A percentile compares a stretch with the other conserved stretches of the same genome.
phyloP scores from a whole-genome alignment of 2,888 invertebrate species.

The Mystacides longicornis region DNA sequence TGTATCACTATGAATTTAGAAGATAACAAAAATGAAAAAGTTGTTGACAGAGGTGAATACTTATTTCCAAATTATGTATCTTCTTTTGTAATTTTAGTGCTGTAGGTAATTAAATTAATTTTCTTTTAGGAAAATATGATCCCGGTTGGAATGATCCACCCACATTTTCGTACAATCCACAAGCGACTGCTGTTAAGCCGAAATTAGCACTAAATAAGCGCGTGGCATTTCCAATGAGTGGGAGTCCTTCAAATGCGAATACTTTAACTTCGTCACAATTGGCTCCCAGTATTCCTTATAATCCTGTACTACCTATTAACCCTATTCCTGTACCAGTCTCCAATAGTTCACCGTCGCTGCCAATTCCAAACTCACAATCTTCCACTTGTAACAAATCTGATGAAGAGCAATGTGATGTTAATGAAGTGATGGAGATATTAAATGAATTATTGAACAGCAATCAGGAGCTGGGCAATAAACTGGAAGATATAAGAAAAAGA shows the following conservation, averaged over 20 bases:
- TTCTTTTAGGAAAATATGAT: constrained; percentile 37
- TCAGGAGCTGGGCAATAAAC: constrained; percentile 39
- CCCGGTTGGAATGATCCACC: constrained; percentile 56
- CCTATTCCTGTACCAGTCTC: background rate
- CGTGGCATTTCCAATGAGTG: constrained; percentile 45
- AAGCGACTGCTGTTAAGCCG: constrained; percentile 36
- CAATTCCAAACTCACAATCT: background rate
- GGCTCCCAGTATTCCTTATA: constrained; percentile 12
- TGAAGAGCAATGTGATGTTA: constrained; percentile 8
- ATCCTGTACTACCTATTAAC: background rate
- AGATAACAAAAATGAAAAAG: too few relatives aligned
- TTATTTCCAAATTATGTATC: too few relatives aligned
- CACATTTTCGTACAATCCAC: constrained; percentile 41
- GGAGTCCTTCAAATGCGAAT: constrained; percentile 29
- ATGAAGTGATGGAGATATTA: constrained; percentile 20
- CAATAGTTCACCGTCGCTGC: background rate
- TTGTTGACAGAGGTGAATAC: too few relatives aligned
- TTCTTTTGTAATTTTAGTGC: too few relatives aligned
- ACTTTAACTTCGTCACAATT: constrained; percentile 9
- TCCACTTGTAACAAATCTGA: background rate
- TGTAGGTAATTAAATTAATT: too few relatives aligned
- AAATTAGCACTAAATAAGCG: constrained; percentile 47
- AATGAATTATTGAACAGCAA: constrained; percentile 34
- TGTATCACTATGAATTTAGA: too few relatives aligned
- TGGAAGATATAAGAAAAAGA: constrained; percentile 48